Conservation (phyloP, 2,888 invertebrate species). For the Peribatodes rhomboidaria region DNA sequence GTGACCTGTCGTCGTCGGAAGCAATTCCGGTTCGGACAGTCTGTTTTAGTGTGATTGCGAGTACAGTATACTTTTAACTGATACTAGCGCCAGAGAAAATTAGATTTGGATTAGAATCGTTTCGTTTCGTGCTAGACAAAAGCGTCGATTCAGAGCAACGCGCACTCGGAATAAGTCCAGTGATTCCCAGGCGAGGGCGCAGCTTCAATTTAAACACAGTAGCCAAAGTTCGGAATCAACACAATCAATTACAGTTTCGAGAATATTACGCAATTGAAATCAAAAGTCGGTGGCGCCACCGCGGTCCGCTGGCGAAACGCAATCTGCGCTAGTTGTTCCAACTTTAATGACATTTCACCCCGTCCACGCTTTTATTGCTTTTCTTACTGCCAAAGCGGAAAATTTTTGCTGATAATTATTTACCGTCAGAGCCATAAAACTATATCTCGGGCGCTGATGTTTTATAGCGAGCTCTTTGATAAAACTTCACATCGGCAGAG, state of each 20-base stretch:
- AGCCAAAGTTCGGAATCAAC: slow-evolving; percentile 17
- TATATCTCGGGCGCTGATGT: slow-evolving; percentile 32
- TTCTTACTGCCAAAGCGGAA: slow-evolving; percentile 27
- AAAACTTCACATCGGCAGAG: slow-evolving; percentile 30
- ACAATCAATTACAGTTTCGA: slow-evolving; percentile 36
- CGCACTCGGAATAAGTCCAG: slow-evolving; percentile 18
- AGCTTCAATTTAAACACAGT: slow-evolving; percentile 17
- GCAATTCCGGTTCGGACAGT: slow-evolving; percentile 36
- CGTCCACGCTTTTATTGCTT: slow-evolving; percentile 40
- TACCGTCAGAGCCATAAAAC: slow-evolving; percentile 31
- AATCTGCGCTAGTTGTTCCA: slow-evolving; percentile 14
- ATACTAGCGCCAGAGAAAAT: slow-evolving; percentile 35
- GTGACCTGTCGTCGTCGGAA: slow-evolving; percentile 39
- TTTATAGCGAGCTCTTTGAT: slow-evolving; percentile 37
- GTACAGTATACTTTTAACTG: slow-evolving; percentile 39
- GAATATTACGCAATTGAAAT: slow-evolving; percentile 45
- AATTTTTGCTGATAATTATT: slow-evolving; percentile 42
- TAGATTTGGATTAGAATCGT: slow-evolving; percentile 33
- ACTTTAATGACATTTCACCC: slow-evolving; percentile 33
- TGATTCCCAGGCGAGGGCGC: slow-evolving; percentile 3
- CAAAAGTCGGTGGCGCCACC: slow-evolving; percentile 28
- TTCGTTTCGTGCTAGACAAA: slow-evolving; percentile 29
- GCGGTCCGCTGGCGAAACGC: slow-evolving; percentile 1
- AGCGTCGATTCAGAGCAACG: slow-evolving; percentile 25
- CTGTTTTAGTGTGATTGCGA: slow-evolving; percentile 43